A percentile compares a stretch with the other conserved stretches of the same genome.
Evolutionary conservation across 2,888 invertebrate genomes (phyloP).

Genomic region (Nephrotoma guestfalica): DNA sequence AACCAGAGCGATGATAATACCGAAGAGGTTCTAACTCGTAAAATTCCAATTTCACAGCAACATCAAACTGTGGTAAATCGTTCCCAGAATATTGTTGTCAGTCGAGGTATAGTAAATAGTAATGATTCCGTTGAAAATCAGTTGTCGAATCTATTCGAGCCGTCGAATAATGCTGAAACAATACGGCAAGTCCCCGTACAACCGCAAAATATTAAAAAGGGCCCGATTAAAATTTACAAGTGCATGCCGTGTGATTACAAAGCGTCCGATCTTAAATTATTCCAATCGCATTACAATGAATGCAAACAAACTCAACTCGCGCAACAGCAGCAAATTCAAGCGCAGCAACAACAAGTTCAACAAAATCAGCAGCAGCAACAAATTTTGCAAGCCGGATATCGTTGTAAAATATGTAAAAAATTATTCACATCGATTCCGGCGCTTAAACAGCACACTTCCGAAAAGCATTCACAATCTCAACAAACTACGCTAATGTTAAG

Average conservation of each 20-base stretch:
- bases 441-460: slow-evolving; percentile 30
- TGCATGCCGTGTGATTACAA: slow-evolving; percentile 33
- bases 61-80: slow-evolving; percentile 1
- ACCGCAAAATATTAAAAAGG: slow-evolving; percentile 16
- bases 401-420: slow-evolving; percentile 30
- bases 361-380: not conserved
- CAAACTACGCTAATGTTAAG: not conserved
- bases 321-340: not conserved
- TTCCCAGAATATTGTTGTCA: not conserved
- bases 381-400: slow-evolving; percentile 19
- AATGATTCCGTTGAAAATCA: slow-evolving; percentile 18
- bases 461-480: slow-evolving; percentile 23
- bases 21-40: slow-evolving; percentile 17
- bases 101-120: not conserved
- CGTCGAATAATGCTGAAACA: slow-evolving; percentile 9
- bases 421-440: slow-evolving; percentile 28
- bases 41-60: slow-evolving; percentile 14
- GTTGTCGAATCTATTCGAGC: slow-evolving; percentile 16
- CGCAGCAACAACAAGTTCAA: not conserved
- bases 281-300: slow-evolving; percentile 31
- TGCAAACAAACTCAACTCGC: slow-evolving; percentile 22
- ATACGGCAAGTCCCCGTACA: slow-evolving; percentile 14
- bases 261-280: slow-evolving; percentile 30
- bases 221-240: slow-evolving; percentile 30
- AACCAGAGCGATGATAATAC: slow-evolving; percentile 11